Conservation (phyloP, 2,113 vertebrate genomes). For the Nematolebias whitei region DNA sequence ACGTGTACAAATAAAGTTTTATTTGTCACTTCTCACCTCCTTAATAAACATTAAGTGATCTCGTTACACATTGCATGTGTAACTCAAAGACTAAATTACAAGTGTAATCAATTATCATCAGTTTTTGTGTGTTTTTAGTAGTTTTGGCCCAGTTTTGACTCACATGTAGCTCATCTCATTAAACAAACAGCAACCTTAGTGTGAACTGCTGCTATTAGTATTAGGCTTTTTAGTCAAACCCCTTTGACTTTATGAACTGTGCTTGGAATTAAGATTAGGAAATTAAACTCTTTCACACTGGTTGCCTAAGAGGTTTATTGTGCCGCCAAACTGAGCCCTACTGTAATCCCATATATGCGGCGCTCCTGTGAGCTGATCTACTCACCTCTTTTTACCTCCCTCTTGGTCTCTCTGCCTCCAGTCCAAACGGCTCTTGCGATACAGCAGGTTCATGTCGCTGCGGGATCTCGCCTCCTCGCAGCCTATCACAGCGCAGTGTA, state of each 20-base stretch:
- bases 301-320: constrained; percentile 53
- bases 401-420: constrained; percentile 84
- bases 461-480: constrained; percentile 77
- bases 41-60: background rate
- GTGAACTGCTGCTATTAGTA: constrained; percentile 32
- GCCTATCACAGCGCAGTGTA: constrained; percentile 83
- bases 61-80: background rate
- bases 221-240: constrained; percentile 15
- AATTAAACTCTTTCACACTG: constrained; percentile 43
- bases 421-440: constrained; percentile 84
- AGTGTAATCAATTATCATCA: background rate
- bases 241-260: constrained; percentile 39
- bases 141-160: background rate
- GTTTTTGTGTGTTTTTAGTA: background rate
- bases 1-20: too few relatives aligned
- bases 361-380: constrained; percentile 20
- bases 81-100: background rate
- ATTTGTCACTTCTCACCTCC: background rate
- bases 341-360: constrained; percentile 49
- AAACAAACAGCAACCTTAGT: constrained; percentile 39
- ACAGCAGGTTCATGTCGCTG: constrained; percentile 85
- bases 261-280: constrained; percentile 50
- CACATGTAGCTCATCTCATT: constrained; percentile 36
- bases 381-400: constrained; percentile 82
- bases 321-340: constrained; percentile 36